phyloP scores from a whole-genome alignment of 37 sponge, comb jelly and placozoan species.

The Chondrosia reniformis region DNA sequence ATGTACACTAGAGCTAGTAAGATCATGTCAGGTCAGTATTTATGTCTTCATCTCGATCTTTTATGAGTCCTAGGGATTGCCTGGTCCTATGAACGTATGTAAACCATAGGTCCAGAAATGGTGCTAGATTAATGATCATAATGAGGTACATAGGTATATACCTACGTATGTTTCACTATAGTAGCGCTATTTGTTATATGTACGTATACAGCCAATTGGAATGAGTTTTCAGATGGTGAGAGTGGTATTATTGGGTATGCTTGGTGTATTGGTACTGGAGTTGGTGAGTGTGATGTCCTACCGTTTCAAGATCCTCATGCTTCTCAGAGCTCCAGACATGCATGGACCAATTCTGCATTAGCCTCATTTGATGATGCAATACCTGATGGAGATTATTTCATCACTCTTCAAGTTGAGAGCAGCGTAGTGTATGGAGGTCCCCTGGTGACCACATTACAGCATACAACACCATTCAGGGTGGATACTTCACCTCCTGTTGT shows the following conservation, averaged over 20 bases:
- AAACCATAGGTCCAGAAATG: no score
- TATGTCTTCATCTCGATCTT: no score
- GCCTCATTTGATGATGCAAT: constrained; percentile 27
- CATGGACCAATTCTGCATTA: constrained; percentile 60
- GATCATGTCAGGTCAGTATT: constrained; percentile 54
- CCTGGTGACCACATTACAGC: constrained; percentile 71
- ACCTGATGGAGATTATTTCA: constrained; percentile 67
- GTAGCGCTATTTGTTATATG: no score
- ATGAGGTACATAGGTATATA: no score
- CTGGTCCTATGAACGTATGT: no score
- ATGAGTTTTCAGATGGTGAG: constrained; percentile 66
- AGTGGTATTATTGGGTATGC: constrained; percentile 67
- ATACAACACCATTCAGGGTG: constrained; percentile 68
- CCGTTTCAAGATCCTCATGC: constrained; percentile 38
- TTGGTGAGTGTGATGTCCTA: constrained; percentile 50
- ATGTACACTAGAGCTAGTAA: constrained; percentile 55
- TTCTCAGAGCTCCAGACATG: neutral
- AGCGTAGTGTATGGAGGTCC: constrained; percentile 73
- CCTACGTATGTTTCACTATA: no score
- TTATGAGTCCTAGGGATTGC: no score
- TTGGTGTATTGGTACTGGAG: constrained; percentile 75
- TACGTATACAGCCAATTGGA: constrained; percentile 68
- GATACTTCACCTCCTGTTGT: constrained; percentile 74
- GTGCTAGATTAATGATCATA: no score
- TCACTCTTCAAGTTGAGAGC: constrained; percentile 58